A percentile compares a stretch with the other conserved stretches of the same genome.
phyloP scores from a whole-genome alignment of 1,140 invertebrate genomes.

The Lasioglossum albipes region DNA sequence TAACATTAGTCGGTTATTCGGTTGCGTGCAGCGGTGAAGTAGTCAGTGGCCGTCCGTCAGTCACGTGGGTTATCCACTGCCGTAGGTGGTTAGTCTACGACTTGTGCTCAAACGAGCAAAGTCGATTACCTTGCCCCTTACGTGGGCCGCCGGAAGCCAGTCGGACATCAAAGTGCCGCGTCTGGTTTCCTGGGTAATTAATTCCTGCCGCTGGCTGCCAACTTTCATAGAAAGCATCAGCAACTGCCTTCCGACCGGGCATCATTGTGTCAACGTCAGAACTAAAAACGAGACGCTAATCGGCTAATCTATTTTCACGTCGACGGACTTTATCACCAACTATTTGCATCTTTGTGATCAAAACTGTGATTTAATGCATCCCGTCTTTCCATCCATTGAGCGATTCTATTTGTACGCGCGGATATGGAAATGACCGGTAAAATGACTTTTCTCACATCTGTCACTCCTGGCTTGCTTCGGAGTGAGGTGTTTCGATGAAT shows the following conservation, averaged over 20 bases:
- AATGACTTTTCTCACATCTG: no score
- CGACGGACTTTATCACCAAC: no score
- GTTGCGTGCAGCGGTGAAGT: conserved; percentile 36
- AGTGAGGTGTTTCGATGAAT: no score
- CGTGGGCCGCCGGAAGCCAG: conserved; percentile 65
- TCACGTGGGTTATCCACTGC: conserved; percentile 50
- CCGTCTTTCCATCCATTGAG: no score
- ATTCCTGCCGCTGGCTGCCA: conserved; percentile 58
- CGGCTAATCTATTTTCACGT: background rate
- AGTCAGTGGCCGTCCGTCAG: conserved; percentile 30
- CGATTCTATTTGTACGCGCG: no score
- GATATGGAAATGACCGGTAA: no score
- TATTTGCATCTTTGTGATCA: no score
- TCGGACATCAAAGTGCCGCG: conserved; percentile 68
- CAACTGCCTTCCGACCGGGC: conserved; percentile 12
- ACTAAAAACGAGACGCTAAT: background rate
- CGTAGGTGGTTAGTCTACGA: conserved; percentile 50
- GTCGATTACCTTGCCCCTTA: conserved; percentile 70
- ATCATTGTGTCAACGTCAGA: conserved; percentile 16
- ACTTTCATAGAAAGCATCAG: conserved; percentile 35
- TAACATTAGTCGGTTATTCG: conserved; percentile 35
- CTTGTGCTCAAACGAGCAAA: conserved; percentile 61
- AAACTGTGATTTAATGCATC: no score
- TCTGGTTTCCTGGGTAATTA: conserved; percentile 72
- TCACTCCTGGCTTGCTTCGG: no score